Conservation (phyloP, 2,888 invertebrate genomes). For the Stratiomys singularior region DNA sequence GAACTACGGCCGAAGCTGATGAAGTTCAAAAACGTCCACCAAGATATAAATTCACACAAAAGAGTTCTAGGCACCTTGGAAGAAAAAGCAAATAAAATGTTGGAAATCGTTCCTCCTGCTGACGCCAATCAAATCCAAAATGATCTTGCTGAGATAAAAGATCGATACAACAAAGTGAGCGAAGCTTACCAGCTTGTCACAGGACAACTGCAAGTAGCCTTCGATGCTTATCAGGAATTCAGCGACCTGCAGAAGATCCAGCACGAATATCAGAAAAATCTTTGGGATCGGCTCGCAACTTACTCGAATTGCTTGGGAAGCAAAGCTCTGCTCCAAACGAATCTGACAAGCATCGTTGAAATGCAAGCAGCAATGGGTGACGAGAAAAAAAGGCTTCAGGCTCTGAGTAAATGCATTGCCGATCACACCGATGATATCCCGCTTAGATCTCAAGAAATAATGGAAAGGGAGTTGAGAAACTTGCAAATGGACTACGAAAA, state of each 20-base stretch:
- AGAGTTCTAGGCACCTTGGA: slow-evolving; percentile 89
- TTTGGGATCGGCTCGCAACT: slow-evolving; percentile 86
- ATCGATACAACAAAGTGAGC: slow-evolving; percentile 78
- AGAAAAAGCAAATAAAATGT: slow-evolving; percentile 80
- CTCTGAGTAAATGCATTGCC: slow-evolving; percentile 78
- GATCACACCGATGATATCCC: slow-evolving; percentile 77
- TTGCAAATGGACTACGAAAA: slow-evolving; percentile 86
- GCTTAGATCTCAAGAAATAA: slow-evolving; percentile 83
- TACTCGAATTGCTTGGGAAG: slow-evolving; percentile 89
- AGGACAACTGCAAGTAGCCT: slow-evolving; percentile 77
- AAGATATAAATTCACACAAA: slow-evolving; percentile 91
- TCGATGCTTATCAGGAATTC: slow-evolving; percentile 87
- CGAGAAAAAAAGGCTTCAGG: slow-evolving; percentile 80
- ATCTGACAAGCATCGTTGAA: slow-evolving; percentile 82
- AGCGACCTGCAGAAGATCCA: slow-evolving; percentile 86
- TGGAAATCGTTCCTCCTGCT: slow-evolving; percentile 68
- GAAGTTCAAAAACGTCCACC: slow-evolving; percentile 86
- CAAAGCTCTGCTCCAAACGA: slow-evolving; percentile 83
- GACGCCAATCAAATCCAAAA: slow-evolving; percentile 71
- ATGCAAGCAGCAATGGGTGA: slow-evolving; percentile 81
- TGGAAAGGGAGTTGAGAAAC: slow-evolving; percentile 83
- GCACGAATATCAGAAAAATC: slow-evolving; percentile 89
- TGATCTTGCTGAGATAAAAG: slow-evolving; percentile 78
- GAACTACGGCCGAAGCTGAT: slow-evolving; percentile 85
- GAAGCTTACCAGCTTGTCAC: slow-evolving; percentile 75